Evolutionary conservation across 2,113 vertebrate genomes (phyloP).

Genomic region (Rhinichthys klamathensis): DNA sequence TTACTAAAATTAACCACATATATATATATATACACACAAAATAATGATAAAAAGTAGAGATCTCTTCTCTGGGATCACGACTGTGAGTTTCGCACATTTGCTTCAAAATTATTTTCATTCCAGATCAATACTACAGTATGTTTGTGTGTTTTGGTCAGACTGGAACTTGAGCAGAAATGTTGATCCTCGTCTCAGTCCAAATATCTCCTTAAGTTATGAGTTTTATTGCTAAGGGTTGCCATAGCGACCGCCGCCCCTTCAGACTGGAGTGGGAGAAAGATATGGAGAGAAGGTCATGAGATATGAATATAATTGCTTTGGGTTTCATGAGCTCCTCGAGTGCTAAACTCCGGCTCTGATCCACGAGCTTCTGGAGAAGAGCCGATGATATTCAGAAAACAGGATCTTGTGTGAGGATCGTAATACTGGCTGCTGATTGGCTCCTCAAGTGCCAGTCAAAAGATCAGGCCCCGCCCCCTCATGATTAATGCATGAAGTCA

Average conservation of each 20-base stretch:
- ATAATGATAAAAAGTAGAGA: neutral
- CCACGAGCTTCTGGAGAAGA: neutral
- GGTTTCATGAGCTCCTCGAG: conserved; percentile 60
- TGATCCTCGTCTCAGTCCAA: neutral
- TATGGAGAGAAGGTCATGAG: conserved; percentile 65
- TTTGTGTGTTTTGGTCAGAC: conserved; percentile 62
- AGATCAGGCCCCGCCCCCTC: neutral
- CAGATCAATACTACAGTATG: too few relatives aligned
- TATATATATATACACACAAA: too few relatives aligned
- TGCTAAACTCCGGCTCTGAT: neutral
- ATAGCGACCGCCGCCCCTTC: conserved; percentile 18
- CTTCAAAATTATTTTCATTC: neutral
- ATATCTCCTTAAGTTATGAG: conserved; percentile 15
- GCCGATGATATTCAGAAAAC: neutral
- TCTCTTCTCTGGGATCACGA: neutral
- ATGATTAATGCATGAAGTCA: neutral
- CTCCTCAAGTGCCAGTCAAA: neutral
- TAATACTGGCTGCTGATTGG: neutral
- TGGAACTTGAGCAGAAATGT: neutral
- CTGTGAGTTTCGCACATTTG: neutral
- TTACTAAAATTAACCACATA: too few relatives aligned
- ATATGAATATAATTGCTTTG: conserved; percentile 72
- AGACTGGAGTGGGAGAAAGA: conserved; percentile 61
- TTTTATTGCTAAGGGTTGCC: neutral
- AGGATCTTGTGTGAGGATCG: neutral